These are phyloP conservation scores for Sebastes diaconus DNA, from an alignment of 2,797 vertebrate species.

Conservation along the genomic window DNA sequence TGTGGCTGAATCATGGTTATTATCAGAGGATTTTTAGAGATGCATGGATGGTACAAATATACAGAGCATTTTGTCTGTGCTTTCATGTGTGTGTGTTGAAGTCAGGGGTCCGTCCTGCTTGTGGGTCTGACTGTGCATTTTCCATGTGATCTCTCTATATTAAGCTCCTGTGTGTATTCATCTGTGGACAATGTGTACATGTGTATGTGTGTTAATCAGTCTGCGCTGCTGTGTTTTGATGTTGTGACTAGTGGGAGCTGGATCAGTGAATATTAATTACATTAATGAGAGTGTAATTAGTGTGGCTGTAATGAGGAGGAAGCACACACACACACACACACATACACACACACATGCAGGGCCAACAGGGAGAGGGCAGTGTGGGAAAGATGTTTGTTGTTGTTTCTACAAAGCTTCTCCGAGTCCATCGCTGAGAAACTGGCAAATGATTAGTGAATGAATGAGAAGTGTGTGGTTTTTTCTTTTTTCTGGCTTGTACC, in stretches of 20 bases:
- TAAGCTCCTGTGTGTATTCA: slow-evolving; percentile 56
- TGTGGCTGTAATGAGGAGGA: slow-evolving; percentile 75
- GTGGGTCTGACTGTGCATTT: slow-evolving; percentile 8
- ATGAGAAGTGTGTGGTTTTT: slow-evolving; percentile 6
- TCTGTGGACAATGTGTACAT: slow-evolving; percentile 67
- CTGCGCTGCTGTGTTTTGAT: slow-evolving; percentile 76
- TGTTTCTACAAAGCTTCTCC: slow-evolving; percentile 47
- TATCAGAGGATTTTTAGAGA: background rate
- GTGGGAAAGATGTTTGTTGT: slow-evolving; percentile 63
- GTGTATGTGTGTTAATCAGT: slow-evolving; percentile 72
- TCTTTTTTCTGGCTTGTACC: background rate
- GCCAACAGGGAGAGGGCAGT: slow-evolving; percentile 66
- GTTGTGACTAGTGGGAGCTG: slow-evolving; percentile 80
- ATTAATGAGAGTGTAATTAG: slow-evolving; percentile 84
- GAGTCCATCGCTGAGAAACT: slow-evolving; percentile 39
- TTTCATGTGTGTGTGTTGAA: background rate
- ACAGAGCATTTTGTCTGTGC: background rate
- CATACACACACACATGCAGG: slow-evolving; percentile 8
- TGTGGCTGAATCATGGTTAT: background rate
- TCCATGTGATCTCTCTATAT: slow-evolving; percentile 53
- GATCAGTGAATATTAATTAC: slow-evolving; percentile 84
- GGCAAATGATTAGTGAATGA: slow-evolving; percentile 50
- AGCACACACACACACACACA: slow-evolving; percentile 25
- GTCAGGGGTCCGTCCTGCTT: background rate
- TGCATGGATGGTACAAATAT: background rate